A percentile compares a stretch with the other conserved stretches of the same genome.
These are phyloP conservation scores for Chydorus sphaericus DNA, from an alignment of 2,888 invertebrate species.

Conservation along the genomic window DNA sequence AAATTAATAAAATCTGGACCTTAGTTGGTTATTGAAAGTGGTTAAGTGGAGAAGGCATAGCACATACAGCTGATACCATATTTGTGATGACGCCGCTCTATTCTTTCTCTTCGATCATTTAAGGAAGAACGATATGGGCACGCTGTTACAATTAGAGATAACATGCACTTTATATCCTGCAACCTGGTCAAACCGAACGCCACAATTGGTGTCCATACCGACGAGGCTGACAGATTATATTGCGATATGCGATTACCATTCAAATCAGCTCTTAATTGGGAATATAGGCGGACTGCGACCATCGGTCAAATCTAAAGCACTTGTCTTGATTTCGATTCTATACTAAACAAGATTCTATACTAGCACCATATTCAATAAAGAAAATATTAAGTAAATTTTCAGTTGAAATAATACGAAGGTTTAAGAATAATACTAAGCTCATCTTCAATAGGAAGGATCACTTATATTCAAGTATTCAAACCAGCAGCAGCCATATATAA, in stretches of 20 bases:
- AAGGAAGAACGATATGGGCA: constrained; percentile 31
- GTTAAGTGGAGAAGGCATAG: no score
- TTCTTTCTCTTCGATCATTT: constrained; percentile 28
- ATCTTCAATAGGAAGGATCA: no score
- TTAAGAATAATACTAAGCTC: not conserved
- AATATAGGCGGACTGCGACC: constrained; percentile 47
- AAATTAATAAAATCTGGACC: no score
- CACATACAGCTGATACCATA: no score
- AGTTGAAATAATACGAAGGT: not conserved
- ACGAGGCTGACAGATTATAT: constrained; percentile 71
- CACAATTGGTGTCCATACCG: constrained; percentile 21
- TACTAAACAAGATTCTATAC: no score
- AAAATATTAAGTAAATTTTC: constrained; percentile 40
- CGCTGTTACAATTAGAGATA: constrained; percentile 30
- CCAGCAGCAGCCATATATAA: not conserved
- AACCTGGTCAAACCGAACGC: constrained; percentile 37
- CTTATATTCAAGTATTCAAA: not conserved
- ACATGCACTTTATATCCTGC: constrained; percentile 42
- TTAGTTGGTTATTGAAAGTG: no score
- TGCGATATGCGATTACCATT: constrained; percentile 65
- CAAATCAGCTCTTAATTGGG: constrained; percentile 49
- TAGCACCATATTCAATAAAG: no score
- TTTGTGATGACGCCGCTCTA: constrained; percentile 32
- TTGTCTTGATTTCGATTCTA: constrained; percentile 66
- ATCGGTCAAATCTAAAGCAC: constrained; percentile 56